Conservation (phyloP, 2,888 invertebrate species). For the Limnephilus lunatus region DNA sequence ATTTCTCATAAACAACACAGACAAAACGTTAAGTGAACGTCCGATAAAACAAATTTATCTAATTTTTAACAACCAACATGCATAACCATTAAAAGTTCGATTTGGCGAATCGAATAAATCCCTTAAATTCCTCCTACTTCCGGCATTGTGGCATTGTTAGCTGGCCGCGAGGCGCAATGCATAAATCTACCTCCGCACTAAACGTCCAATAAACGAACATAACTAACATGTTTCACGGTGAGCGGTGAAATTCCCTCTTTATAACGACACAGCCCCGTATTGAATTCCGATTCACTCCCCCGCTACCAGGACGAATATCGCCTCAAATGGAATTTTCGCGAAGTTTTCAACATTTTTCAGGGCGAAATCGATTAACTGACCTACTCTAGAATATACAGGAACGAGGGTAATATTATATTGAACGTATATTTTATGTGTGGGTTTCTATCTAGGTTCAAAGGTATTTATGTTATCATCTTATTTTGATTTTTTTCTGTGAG, state of each 20-base stretch:
- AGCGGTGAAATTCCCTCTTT: conserved; percentile 6
- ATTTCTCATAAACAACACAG: no score
- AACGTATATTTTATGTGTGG: not conserved
- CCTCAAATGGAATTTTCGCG: not conserved
- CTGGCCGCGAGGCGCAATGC: conserved; percentile 6
- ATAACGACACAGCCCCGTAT: conserved; percentile 21
- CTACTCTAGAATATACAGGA: not conserved
- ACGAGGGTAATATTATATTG: no score
- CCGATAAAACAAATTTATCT: not conserved
- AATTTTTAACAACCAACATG: not conserved
- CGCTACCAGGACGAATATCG: not conserved
- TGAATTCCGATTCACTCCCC: conserved; percentile 33
- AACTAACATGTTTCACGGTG: conserved; percentile 41
- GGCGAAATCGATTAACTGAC: not conserved
- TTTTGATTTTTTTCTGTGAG: no score
- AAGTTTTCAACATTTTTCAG: not conserved
- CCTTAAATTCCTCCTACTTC: not conserved
- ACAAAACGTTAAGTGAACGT: no score
- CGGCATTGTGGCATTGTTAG: not conserved
- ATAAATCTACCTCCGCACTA: conserved; percentile 31
- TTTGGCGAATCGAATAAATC: not conserved
- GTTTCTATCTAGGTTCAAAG: not conserved
- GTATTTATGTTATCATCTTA: not conserved
- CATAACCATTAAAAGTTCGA: not conserved
- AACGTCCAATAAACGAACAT: conserved; percentile 46